Base-by-base conservation (phyloP, 2,797 vertebrate species). In the Spinus pinus region DNA sequence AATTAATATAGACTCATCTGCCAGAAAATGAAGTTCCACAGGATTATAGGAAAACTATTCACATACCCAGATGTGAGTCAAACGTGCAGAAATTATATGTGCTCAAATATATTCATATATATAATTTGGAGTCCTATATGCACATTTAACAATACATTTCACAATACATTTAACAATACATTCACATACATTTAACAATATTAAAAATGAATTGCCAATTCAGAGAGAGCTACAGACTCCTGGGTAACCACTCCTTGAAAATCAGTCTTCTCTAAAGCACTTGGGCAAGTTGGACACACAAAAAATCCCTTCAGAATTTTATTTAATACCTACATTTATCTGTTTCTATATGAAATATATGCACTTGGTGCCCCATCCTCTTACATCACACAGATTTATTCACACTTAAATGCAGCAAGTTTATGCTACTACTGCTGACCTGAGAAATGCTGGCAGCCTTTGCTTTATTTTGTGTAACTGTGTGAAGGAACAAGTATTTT, bases 1-100 rank as follows among this genome's bases (percentile, higher is more conserved):
- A 93, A 95, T 82, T 81, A 69, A 87, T n/a, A 31, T 5, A 47
- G 79, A 75, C 41, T 85, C 65, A 69, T 88, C 57, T 94, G 85
- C 44, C 57, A 81, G 81, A 71, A 96, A 93, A 95, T 78, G 62
- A 70, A 96, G 46, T 73, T 91, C 57, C 66, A 49, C 9, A 67
- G 61, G 51, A 67, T 84, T 58, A 39, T 5, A 77, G 39, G 37
- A 49, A 82, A 73, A 71, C 24, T 83, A 41, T 30, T 90, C 21
- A 17, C 16, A 35, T 3, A 21, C 1, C 44, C 15, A 72, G 66
- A 56, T 9, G 20, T 4, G 61, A 90, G n/a, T 39, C 61, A 73
- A 51, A 61, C 3, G 1, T 10, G 46, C 39, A 69, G 69, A 87
- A 81, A 67, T 18, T 2, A 8, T 4, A 15, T 6, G 4, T 53